Conservation (phyloP, 2,888 invertebrate species). For the Drosophila greeni region DNA sequence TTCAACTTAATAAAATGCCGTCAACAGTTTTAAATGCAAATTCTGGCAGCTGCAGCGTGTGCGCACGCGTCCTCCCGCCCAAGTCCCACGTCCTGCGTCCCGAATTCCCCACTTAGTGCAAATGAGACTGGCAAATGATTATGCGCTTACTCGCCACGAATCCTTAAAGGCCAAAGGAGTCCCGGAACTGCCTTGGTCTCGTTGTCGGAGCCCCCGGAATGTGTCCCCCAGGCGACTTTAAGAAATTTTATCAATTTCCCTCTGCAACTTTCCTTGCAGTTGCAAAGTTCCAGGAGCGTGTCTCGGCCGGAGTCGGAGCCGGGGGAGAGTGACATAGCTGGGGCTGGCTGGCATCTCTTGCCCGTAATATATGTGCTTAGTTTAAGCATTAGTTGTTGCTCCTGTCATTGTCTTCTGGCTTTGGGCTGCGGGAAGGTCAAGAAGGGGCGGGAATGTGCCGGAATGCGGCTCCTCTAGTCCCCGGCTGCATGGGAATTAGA, state of each 20-base stretch:
- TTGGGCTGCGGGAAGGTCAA: slow-evolving; percentile 55
- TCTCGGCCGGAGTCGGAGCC: slow-evolving; percentile 11
- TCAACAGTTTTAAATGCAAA: slow-evolving; percentile 75
- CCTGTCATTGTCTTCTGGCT: slow-evolving; percentile 28
- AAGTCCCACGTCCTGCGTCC: neutral
- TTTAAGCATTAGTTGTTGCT: slow-evolving; percentile 46
- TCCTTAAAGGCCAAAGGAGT: slow-evolving; percentile 48
- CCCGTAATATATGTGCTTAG: slow-evolving; percentile 49
- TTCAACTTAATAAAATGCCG: slow-evolving; percentile 74
- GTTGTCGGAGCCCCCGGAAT: slow-evolving; percentile 35
- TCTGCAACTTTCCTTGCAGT: slow-evolving; percentile 54
- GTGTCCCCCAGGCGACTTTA: slow-evolving; percentile 54
- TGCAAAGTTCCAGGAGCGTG: slow-evolving; percentile 46
- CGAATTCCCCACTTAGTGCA: slow-evolving; percentile 51
- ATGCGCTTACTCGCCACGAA: slow-evolving; percentile 56
- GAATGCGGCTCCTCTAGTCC: slow-evolving; percentile 17
- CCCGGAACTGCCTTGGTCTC: slow-evolving; percentile 10
- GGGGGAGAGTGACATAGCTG: slow-evolving; percentile 23
- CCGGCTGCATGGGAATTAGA: slow-evolving; percentile 19
- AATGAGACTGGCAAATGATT: slow-evolving; percentile 73
- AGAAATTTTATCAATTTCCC: slow-evolving; percentile 71
- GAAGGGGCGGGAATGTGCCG: slow-evolving; percentile 13
- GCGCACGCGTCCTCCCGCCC: slow-evolving; percentile 30
- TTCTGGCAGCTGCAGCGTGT: slow-evolving; percentile 59
- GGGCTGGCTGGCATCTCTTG: slow-evolving; percentile 35